Evolutionary conservation across 2,797 vertebrate species (phyloP), one percentile per base, ranked within the genome.

Genomic region (Brachymystax lenok): DNA sequence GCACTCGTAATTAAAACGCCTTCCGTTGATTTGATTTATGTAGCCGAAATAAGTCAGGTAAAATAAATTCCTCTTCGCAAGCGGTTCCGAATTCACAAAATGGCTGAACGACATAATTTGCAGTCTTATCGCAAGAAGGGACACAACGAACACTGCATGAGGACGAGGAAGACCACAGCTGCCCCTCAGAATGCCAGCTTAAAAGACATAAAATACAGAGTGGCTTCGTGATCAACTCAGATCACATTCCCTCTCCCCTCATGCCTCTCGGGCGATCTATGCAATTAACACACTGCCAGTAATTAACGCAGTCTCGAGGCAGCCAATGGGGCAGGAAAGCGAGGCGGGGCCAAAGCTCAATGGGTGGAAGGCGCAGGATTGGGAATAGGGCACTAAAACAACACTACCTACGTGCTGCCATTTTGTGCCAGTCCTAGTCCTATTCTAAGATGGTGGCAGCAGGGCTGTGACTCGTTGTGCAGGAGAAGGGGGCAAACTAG

Each of bases 221-320:
- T 10, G 79, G 80, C 85, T 87, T 79, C 75, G 56, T 82, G 77
- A 68, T 87, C 88, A 87, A 82, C 83, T 88, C 86, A 83, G 84
- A 90, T 91, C 89, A 88, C 90, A 80, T 83, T n/a, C n/a, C n/a
- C 56, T 21, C 56, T 61, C 56, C 56, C 56, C n/a, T 7, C 12
- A 2, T 6, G 84, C 91, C 93, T 92, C 91, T 85, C 76, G 87
- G 88, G 82, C 85, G 73, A 90, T 89, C 90, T 80, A 82, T 85
- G 80, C 91, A 94, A 94, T 94, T 94, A 94, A 93, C 91, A 90
- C 91, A 83, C 88, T 85, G 87, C 84, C 87, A 85, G 91, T 94
- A 94, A 94, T 94, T 94, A 94, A 94, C 91, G 90, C 84, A 84
- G 90, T 92, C 90, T 92, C 77, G 85, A 91, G 89, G 89, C 90